Evolutionary conservation across 2,113 vertebrate species (phyloP).

Genomic region (Platichthys stellatus): DNA sequence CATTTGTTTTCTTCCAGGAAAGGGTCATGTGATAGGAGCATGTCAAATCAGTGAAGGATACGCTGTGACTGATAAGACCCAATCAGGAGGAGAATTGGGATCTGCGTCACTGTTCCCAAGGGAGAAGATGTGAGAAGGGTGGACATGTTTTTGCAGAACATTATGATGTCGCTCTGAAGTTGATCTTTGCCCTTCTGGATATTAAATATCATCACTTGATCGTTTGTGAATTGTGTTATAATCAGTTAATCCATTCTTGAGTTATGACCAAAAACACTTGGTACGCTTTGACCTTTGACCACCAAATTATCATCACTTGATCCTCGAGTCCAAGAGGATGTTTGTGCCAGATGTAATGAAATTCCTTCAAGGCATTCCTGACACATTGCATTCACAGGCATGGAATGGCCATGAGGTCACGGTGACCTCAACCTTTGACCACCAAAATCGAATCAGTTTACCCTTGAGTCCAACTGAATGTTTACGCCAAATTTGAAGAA

Average conservation of each 20-base stretch:
- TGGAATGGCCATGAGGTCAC: not conserved
- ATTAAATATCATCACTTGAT: not conserved
- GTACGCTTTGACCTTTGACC: not conserved
- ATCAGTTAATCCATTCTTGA: not conserved
- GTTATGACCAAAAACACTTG: not conserved
- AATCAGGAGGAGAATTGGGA: not conserved
- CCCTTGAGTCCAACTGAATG: not conserved
- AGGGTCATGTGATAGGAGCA: slow-evolving; percentile 1
- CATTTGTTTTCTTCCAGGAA: not conserved
- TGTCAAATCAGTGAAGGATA: not conserved
- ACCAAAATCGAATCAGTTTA: not conserved
- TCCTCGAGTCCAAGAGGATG: not conserved
- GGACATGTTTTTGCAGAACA: not conserved
- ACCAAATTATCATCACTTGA: not conserved
- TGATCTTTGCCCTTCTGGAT: not conserved
- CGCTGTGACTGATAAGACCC: slow-evolving; percentile 3
- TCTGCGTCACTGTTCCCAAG: not conserved
- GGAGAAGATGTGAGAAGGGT: not conserved
- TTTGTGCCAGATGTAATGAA: not conserved
- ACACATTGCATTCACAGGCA: not conserved
- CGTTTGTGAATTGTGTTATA: not conserved
- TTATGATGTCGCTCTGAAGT: not conserved
- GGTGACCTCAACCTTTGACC: not conserved
- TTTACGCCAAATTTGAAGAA: not conserved
- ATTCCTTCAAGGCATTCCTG: not conserved